Evolutionary conservation across 2,113 vertebrate genomes (phyloP).

Genomic region (Prolemur simus): DNA sequence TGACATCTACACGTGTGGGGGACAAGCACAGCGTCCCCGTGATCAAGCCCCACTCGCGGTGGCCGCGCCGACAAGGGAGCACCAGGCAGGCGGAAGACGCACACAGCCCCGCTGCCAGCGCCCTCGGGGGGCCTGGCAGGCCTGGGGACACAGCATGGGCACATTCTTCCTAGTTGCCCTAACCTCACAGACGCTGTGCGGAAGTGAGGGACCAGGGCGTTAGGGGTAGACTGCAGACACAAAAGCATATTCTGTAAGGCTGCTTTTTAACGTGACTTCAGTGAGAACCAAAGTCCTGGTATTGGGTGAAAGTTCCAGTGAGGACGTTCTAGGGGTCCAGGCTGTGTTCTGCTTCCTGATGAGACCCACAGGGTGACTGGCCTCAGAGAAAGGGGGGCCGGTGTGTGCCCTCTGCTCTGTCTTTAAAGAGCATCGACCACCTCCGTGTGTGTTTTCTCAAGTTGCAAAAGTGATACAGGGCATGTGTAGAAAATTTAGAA

Average conservation of each 20-base stretch:
- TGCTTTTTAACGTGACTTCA: background rate
- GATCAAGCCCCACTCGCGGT: accelerated
- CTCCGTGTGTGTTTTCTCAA: background rate
- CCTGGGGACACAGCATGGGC: background rate
- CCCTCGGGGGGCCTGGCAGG: background rate
- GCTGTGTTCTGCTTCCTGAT: accelerated
- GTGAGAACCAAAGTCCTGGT: accelerated
- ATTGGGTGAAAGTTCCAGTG: accelerated
- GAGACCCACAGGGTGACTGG: accelerated
- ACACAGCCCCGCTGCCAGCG: accelerated
- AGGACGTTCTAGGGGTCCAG: accelerated
- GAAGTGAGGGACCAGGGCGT: accelerated
- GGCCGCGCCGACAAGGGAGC: accelerated
- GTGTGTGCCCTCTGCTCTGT: accelerated
- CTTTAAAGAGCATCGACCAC: background rate
- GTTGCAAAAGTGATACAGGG: accelerated
- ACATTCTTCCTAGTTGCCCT: accelerated
- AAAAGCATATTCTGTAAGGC: accelerated
- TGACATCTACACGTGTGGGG: accelerated
- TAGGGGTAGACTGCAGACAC: accelerated
- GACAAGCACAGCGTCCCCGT: too few relatives aligned
- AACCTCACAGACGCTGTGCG: accelerated
- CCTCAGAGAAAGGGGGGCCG: background rate
- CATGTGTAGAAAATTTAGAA: background rate
- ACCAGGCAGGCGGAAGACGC: accelerated